Evolutionary conservation across 2,888 invertebrate genomes (phyloP), one percentile per base, ranked within the genome.

Genomic region (Zootermopsis nevadensis): DNA sequence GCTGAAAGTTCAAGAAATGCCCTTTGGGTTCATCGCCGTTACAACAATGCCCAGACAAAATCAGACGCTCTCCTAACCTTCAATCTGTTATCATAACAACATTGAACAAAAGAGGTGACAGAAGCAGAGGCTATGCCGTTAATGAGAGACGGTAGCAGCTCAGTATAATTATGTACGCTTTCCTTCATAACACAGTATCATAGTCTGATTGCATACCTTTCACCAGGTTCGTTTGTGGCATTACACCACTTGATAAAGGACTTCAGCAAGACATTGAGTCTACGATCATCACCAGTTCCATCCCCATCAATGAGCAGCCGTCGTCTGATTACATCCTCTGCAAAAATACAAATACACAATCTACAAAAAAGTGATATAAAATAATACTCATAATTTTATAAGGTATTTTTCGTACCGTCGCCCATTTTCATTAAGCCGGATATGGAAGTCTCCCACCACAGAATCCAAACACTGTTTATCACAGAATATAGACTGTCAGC

Each of bases 261-360:
- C 90, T 97, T 97, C 19, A 98, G 89, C 30, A 98, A 90, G 83
- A 95, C 94, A 88, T 96, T 97, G 31, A 99, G 91, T 83, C 98
- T 91, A 83, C 98, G 93, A 88, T 99, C 99, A 88, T 99, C 99
- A 31, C 98, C 98, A 19, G 97, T 97, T 12, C 99, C 99, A 91
- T 99, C 99, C 27, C 99, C 99, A 89, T 99, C 99, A 87, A 99
- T 97, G 48, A 99, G 90, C 66, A 99, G 91, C 85, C 98, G 93
- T 86, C 98, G 93, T 86, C 96, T 94, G 85, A 99, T 98, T 69
- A 98, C 96, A 88, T 99, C 99, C 90, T 99, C 99, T 98, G 89
- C 12, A 91, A 90, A 15, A 53, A 6, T 6, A 53, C 15, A 53
- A 53, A 10, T 53, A 53, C 19, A 53, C 24, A 38, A 38, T 7